Evolutionary conservation across 2,797 vertebrate species (phyloP).

Genomic region (Sardinella longiceps): DNA sequence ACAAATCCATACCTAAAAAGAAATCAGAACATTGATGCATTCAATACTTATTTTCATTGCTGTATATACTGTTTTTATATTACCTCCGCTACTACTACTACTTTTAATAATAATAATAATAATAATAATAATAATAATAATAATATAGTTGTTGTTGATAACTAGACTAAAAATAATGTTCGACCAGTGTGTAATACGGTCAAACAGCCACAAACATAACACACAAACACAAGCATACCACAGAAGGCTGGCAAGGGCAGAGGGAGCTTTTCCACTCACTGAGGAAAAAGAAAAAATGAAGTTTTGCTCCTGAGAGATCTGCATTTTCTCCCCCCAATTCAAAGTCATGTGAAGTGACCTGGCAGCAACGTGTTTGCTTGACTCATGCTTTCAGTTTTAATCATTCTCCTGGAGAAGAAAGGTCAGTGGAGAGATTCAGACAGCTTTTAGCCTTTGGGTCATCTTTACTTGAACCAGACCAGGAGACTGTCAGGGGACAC

Average conservation of each 20-base stretch:
- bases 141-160: too few relatives aligned
- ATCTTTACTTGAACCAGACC: constrained; percentile 45
- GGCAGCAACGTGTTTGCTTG: constrained; percentile 42
- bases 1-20: too few relatives aligned
- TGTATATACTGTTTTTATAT: too few relatives aligned
- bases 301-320: constrained; percentile 31
- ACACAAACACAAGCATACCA: not conserved
- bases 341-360: constrained; percentile 51
- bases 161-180: not conserved
- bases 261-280: not conserved
- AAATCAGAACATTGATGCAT: too few relatives aligned
- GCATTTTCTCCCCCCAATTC: constrained; percentile 37
- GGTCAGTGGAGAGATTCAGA: constrained; percentile 49
- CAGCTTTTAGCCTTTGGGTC: constrained; percentile 49
- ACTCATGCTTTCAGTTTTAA: constrained; percentile 50
- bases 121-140: too few relatives aligned
- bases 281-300: constrained; percentile 2
- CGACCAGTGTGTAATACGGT: not conserved
- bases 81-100: too few relatives aligned
- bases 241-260: not conserved
- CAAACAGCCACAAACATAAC: not conserved
- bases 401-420: constrained; percentile 48
- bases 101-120: too few relatives aligned
- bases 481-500: constrained; percentile 28
- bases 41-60: too few relatives aligned